A percentile compares a stretch with the other conserved stretches of the same genome.
Conservation (phyloP, 2,113 vertebrate genomes). For the Reinhardtius hippoglossoides region DNA sequence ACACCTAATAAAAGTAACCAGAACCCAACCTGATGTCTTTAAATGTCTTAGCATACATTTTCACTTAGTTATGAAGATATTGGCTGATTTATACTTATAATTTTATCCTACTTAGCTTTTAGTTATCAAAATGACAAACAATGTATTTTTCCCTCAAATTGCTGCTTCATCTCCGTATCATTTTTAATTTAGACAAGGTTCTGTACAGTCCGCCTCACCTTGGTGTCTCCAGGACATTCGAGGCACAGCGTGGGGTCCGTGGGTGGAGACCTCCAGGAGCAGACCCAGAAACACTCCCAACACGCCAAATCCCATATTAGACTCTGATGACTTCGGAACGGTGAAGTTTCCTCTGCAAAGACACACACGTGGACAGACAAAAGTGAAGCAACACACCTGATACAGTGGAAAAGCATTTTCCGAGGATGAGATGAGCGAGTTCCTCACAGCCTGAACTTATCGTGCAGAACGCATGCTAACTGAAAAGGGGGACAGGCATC, state of each 20-base stretch:
- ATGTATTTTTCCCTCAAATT: too few relatives aligned
- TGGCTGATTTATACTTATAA: too few relatives aligned
- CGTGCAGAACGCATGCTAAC: not conserved
- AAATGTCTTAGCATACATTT: too few relatives aligned
- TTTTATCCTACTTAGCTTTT: not conserved
- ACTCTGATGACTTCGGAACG: conserved; percentile 81
- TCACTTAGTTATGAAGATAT: too few relatives aligned
- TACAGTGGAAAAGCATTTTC: not conserved
- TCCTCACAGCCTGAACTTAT: conserved; percentile 17
- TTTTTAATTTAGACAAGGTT: too few relatives aligned
- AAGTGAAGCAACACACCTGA: not conserved
- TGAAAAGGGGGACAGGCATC: conserved; percentile 7
- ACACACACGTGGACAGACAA: conserved; percentile 7
- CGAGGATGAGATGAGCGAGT: not conserved
- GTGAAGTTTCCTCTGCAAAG: conserved; percentile 84
- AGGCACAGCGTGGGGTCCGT: conserved; percentile 87
- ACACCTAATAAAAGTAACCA: too few relatives aligned
- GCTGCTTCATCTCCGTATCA: too few relatives aligned
- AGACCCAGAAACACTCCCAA: conserved; percentile 83
- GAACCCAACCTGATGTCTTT: too few relatives aligned
- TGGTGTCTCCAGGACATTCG: conserved; percentile 92
- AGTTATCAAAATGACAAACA: not conserved
- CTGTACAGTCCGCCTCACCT: conserved; percentile 80
- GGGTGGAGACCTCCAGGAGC: conserved; percentile 83
- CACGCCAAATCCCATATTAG: conserved; percentile 81